phyloP scores from a whole-genome alignment of 1,140 invertebrate genomes.

The Heterodera schachtii region DNA sequence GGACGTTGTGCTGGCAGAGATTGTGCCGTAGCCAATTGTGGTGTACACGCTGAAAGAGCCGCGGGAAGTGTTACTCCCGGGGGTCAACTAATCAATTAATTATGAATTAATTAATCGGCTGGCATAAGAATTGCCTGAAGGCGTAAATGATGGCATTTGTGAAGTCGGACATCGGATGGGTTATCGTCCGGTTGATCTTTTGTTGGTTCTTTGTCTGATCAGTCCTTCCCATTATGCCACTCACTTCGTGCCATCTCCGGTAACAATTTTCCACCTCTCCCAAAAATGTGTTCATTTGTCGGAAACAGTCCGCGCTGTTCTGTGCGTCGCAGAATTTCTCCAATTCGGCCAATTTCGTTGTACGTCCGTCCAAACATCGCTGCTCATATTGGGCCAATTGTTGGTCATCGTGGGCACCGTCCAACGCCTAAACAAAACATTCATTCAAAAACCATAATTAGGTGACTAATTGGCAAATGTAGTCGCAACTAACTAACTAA shows the following conservation, averaged over 20 bases:
- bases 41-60: constrained; percentile 57
- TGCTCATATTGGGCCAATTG: constrained; percentile 44
- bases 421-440: constrained; percentile 45
- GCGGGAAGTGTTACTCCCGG: neutral
- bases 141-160: constrained; percentile 62
- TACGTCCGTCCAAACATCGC: constrained; percentile 44
- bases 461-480: too few relatives aligned
- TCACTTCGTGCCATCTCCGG: constrained; percentile 35
- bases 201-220: constrained; percentile 40
- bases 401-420: constrained; percentile 59
- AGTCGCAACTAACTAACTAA: too few relatives aligned
- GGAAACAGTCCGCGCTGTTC: constrained; percentile 45
- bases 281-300: constrained; percentile 45
- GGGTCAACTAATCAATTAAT: too few relatives aligned
- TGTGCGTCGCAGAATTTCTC: constrained; percentile 41
- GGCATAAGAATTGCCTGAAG: constrained; percentile 40
- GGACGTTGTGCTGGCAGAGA: constrained; percentile 52
- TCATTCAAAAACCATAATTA: neutral
- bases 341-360: constrained; percentile 19
- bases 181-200: constrained; percentile 49
- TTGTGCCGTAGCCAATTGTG: constrained; percentile 62
- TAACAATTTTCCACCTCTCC: constrained; percentile 53
- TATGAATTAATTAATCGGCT: too few relatives aligned
- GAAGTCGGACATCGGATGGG: constrained; percentile 63
- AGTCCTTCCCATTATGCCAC: neutral